A percentile compares a stretch with the other conserved stretches of the same genome.
These are phyloP conservation scores for Melopsittacus undulatus DNA, from an alignment of 2,797 vertebrate species.

Conservation along the genomic window DNA sequence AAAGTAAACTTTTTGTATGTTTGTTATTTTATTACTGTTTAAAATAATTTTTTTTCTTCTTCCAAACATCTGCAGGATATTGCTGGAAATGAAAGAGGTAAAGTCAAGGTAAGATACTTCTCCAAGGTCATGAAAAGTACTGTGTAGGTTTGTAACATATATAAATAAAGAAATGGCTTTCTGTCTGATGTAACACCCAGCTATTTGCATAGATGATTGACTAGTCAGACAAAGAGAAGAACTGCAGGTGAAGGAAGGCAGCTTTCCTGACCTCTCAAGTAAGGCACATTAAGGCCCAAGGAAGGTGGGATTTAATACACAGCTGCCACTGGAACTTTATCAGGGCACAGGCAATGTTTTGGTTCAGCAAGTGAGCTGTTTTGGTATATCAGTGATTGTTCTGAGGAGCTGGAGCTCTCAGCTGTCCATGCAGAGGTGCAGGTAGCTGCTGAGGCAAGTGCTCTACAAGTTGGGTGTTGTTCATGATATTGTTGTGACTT, in stretches of 20 bases:
- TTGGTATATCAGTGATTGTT: background rate
- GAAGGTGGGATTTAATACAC: background rate
- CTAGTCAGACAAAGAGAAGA: background rate
- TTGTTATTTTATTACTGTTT: background rate
- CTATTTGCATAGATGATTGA: background rate
- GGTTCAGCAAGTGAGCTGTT: background rate
- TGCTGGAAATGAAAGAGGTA: conserved; percentile 67
- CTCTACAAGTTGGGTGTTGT: background rate
- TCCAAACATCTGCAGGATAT: conserved; percentile 80
- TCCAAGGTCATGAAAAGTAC: background rate
- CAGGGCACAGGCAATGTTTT: background rate
- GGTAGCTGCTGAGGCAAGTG: background rate
- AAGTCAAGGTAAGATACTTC: conserved; percentile 85
- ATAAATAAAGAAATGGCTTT: background rate
- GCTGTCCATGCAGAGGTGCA: background rate
- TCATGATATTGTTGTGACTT: background rate
- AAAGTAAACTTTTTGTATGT: background rate
- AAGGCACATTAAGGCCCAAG: background rate
- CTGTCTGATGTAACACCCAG: background rate
- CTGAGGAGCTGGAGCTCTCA: background rate
- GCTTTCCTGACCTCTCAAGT: background rate
- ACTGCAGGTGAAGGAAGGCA: background rate
- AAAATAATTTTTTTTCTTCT: background rate
- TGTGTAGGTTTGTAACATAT: background rate
- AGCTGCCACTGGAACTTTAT: background rate